Evolutionary conservation across 2,113 vertebrate genomes (phyloP).

Genomic region (Thamnaconus septentrionalis): DNA sequence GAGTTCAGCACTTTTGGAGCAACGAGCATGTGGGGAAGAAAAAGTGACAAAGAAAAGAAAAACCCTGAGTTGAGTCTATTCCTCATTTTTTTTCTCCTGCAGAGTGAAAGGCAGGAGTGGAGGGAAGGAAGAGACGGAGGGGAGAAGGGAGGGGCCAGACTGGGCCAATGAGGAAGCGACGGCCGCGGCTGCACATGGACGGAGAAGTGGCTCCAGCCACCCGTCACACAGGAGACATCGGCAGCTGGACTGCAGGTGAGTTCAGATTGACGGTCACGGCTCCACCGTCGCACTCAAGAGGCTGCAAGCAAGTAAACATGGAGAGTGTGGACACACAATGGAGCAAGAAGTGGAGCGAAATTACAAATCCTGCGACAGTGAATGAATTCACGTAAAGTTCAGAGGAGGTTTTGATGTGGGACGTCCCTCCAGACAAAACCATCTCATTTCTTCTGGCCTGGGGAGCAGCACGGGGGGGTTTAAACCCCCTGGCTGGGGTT

Average conservation of each 20-base stretch:
- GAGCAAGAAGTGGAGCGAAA: background rate
- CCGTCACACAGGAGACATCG: constrained; percentile 35
- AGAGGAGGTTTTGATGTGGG: background rate
- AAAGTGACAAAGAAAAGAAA: too few relatives aligned
- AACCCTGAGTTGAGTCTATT: too few relatives aligned
- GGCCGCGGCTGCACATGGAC: constrained; percentile 53
- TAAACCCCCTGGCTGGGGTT: too few relatives aligned
- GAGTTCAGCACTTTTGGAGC: constrained; percentile 35
- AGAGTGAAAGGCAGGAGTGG: constrained; percentile 24
- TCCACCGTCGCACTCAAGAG: background rate
- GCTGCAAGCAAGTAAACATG: constrained; percentile 30
- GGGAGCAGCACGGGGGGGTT: too few relatives aligned
- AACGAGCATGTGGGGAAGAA: too few relatives aligned
- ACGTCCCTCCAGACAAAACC: too few relatives aligned
- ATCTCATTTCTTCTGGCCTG: too few relatives aligned
- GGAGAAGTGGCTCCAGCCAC: constrained; percentile 56
- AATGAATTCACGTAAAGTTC: constrained; percentile 1
- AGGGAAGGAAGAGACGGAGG: constrained; percentile 21
- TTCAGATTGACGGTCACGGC: constrained; percentile 13
- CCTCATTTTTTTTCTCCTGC: too few relatives aligned
- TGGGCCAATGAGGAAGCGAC: too few relatives aligned
- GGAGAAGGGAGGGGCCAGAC: background rate
- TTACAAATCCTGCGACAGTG: background rate
- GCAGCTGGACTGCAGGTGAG: constrained; percentile 22
- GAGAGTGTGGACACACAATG: constrained; percentile 11